Evolutionary conservation across 2,797 vertebrate species (phyloP), one percentile per base, ranked within the genome.

Genomic region (Taenioides sp.): DNA sequence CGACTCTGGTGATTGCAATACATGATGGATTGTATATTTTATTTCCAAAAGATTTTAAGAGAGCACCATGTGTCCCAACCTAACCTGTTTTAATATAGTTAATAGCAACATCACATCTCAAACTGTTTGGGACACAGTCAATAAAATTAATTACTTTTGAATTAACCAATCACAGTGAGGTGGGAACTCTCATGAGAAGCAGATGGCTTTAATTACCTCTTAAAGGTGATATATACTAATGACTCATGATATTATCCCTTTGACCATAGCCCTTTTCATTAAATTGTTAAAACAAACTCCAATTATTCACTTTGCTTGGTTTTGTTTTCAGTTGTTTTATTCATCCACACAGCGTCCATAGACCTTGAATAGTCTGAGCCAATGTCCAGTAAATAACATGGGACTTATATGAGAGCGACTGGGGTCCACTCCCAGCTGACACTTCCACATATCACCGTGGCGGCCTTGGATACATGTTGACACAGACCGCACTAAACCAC

Each of bases 381-480:
- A 69, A 50, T 27, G 57, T 47, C 69, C 58, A 58, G 74, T 73
- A 68, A 73, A 76, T 73, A 60, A 65, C 66, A 43, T 22, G 67
- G 55, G 69, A 63, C 67, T 68, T 54, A 71, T 54, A 68, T n/a
- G 58, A 49, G 17, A 40, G 40, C 40, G 37, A 55, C 20, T 64
- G 49, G 49, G 47, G 65, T 69, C 74, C 52, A 64, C 52, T 65
- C 23, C 25, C 25, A 22, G 22, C 61, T 72, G 49, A 69, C 71
- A 73, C 40, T 66, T 11, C 57, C 37, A 47, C 47, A 76, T 61
- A 73, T 73, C 75, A 65, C 4, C 67, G 16, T 27, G 16, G 2
- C 5, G 31, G 66, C 63, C 61, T 57, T 58, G 14, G 52, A 40
- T 72, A 23, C 58, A 23, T 61, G 65, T 52, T 9, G 54, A 43